Base-by-base conservation (phyloP, 2,113 vertebrate species). In the Mustelus asterias region DNA sequence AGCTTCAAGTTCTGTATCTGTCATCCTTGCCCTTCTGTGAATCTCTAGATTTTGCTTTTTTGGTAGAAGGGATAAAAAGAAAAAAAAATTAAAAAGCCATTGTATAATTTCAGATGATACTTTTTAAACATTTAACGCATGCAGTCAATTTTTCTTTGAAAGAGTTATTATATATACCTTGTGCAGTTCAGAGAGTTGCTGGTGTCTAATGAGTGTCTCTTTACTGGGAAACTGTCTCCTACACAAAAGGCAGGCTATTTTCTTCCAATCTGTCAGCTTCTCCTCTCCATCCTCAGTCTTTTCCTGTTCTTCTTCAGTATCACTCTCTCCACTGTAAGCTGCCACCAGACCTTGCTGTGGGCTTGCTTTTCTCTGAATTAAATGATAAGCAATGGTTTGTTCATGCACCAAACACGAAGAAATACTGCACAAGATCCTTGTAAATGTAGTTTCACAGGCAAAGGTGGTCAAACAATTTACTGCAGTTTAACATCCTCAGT, bases 41-140 rank as follows among this genome's bases (percentile, higher is more conserved):
- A 99, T 98, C 96, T 99, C 99, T 97, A 99, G 97, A 96, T 99
- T 99, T 99, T 99, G 99, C 99, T 99, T 96, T 37, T 37, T 83
- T 83, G 80, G 80, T 83, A 20, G 26, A 58, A 13, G 24, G 54
- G 8, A 65, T 7, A 24, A 14, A 3, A 88, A 16, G 7, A 86
- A 83, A 14, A 83, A 24, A 95, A 54, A 54, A 54, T 54, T 54
- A 54, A 54, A 96, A 96, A 67, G 70, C 33, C 96, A 65, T 33
- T 48, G 65, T 26, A 4, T 44, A 70, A 0, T 95, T 3, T 44
- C 24, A 80, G 26, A 44, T 65, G 63, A 63, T 48, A 1, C 18
- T n/a, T 63, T 29, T 95, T 26, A 96, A 90, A 10, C 0, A 9
- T 69, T 6, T 2, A 16, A 13, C 48, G 1, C 33, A 92, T 18